Conservation (phyloP, 2,797 vertebrate genomes). For the Xenentodon cancila region DNA sequence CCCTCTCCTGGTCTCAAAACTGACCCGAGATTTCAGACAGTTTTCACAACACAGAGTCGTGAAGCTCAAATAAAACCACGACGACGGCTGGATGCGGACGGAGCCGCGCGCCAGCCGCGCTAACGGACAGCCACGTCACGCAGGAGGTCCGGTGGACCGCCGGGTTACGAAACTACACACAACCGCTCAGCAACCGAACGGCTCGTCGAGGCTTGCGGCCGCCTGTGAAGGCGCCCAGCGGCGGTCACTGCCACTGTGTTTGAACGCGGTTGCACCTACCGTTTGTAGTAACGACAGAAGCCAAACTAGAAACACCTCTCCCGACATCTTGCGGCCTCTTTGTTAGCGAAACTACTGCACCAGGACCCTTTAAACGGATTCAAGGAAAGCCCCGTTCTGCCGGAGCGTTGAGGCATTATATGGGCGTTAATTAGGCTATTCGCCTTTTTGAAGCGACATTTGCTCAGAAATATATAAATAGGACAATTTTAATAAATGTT, state of each 20-base stretch:
- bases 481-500: too few relatives aligned
- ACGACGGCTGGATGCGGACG: background rate
- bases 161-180: background rate
- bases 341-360: conserved; percentile 25
- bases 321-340: conserved; percentile 79
- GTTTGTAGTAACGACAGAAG: conserved; percentile 81
- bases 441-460: too few relatives aligned
- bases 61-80: too few relatives aligned
- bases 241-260: rapidly evolving
- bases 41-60: too few relatives aligned
- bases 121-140: conserved; percentile 74
- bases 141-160: conserved; percentile 19
- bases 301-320: conserved; percentile 82
- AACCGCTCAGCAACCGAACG: too few relatives aligned
- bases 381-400: conserved; percentile 7
- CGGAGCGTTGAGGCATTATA: conserved; percentile 14
- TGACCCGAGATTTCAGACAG: too few relatives aligned
- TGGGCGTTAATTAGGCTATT: background rate
- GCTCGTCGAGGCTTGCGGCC: too few relatives aligned
- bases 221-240: rapidly evolving
- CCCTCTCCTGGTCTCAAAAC: too few relatives aligned
- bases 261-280: conserved; percentile 67
- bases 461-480: too few relatives aligned
- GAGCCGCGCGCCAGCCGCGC: too few relatives aligned
- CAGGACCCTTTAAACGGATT: conserved; percentile 40